These are phyloP conservation scores for Pristionchus maxplancki DNA, from an alignment of 2,888 invertebrate genomes.

Conservation along the genomic window DNA sequence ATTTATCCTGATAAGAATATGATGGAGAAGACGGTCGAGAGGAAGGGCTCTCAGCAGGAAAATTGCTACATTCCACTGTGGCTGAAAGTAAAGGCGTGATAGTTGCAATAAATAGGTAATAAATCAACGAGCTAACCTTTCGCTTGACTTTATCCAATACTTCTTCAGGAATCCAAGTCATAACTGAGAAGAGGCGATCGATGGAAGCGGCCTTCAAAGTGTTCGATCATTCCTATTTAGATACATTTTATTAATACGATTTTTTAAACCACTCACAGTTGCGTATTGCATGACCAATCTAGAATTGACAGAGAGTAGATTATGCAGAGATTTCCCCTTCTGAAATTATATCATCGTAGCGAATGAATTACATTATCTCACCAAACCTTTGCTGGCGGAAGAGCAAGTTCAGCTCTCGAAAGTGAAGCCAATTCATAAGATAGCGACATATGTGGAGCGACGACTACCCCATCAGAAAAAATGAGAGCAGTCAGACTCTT, in stretches of 20 bases:
- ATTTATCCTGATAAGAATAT: slow-evolving; percentile 14
- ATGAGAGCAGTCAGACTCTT: background rate
- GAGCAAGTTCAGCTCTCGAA: slow-evolving; percentile 7
- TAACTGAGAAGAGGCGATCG: slow-evolving; percentile 6
- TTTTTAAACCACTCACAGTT: slow-evolving; percentile 3
- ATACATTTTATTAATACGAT: too few relatives aligned
- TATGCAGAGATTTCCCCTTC: background rate
- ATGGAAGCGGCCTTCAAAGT: background rate
- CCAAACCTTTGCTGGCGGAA: background rate
- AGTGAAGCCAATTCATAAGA: slow-evolving; percentile 1
- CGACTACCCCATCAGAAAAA: background rate
- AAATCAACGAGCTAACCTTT: background rate
- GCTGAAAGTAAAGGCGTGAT: background rate
- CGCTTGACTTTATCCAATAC: background rate
- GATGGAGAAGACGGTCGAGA: background rate
- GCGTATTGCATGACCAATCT: background rate
- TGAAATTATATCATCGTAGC: background rate
- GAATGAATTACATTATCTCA: background rate
- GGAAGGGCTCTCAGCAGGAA: slow-evolving; percentile 6
- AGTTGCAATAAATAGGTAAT: too few relatives aligned
- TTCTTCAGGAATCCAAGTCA: slow-evolving; percentile 10
- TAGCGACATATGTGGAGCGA: background rate
- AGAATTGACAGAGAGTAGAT: slow-evolving; percentile 13
- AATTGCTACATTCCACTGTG: background rate
- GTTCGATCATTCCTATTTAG: too few relatives aligned